Percentiles rank a stretch among this genome's conserved stretches.
Conservation (phyloP, 2,888 invertebrate genomes). For the Diachrysia chrysitis region DNA sequence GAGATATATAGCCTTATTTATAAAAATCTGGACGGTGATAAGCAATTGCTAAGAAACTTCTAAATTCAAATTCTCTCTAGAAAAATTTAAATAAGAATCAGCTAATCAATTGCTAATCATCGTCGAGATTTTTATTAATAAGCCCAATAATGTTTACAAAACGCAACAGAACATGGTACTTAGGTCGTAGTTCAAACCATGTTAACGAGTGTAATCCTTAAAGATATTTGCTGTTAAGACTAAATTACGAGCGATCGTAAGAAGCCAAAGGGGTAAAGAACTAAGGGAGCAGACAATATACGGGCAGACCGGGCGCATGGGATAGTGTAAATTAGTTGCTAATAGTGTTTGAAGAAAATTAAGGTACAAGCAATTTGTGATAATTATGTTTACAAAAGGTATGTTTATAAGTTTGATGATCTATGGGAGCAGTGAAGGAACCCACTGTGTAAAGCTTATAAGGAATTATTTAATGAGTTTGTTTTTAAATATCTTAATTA, state of each 20-base stretch:
- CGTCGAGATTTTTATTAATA: too few species aligned
- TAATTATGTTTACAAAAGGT: constrained; percentile 16
- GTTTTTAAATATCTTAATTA: not conserved
- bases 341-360: constrained; percentile 19
- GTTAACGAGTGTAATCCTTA: constrained; percentile 2
- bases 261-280: constrained; percentile 6
- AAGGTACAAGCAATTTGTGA: constrained; percentile 41
- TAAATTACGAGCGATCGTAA: not conserved
- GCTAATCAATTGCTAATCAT: too few species aligned
- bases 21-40: too few species aligned
- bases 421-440: constrained; percentile 5
- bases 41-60: too few species aligned
- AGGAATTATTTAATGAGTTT: not conserved
- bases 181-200: not conserved
- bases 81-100: too few species aligned
- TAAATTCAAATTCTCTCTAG: too few species aligned
- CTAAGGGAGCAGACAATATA: constrained; percentile 2
- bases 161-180: not conserved
- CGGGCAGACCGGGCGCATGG: not conserved
- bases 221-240: constrained; percentile 2
- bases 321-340: constrained; percentile 6
- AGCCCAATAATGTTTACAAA: too few species aligned
- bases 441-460: not conserved
- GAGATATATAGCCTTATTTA: too few species aligned
- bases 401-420: constrained; percentile 11